phyloP scores from a whole-genome alignment of 2,113 vertebrate species.

The Vidua chalybeata region DNA sequence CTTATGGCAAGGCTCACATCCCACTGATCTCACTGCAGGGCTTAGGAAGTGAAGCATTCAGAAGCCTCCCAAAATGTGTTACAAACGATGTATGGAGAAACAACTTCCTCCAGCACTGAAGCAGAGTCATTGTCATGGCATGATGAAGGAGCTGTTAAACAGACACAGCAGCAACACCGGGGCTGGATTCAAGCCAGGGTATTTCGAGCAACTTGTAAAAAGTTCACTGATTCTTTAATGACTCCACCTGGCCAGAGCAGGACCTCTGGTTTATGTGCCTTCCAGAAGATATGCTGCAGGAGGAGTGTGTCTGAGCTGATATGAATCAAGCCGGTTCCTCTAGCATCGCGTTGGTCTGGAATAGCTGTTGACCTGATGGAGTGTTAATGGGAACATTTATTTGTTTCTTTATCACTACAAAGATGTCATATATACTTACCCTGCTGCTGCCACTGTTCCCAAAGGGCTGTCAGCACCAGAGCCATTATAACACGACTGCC shows the following conservation, averaged over 20 bases:
- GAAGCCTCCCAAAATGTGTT: not conserved
- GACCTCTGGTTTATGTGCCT: conserved; percentile 50
- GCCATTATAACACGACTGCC: conserved; percentile 64
- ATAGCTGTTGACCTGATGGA: conserved; percentile 67
- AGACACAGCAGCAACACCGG: conserved; percentile 3
- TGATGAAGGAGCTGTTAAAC: conserved; percentile 28
- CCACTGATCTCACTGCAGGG: not conserved
- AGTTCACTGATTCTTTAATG: conserved; percentile 59
- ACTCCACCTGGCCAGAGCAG: conserved; percentile 59
- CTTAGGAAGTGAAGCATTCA: not conserved
- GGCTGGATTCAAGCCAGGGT: conserved; percentile 39
- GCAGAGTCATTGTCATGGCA: not conserved
- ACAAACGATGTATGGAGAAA: not conserved
- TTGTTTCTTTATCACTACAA: conserved; percentile 74
- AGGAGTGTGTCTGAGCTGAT: conserved; percentile 45
- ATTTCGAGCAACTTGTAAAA: conserved; percentile 64
- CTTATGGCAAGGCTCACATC: not conserved
- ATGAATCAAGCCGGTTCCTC: conserved; percentile 45
- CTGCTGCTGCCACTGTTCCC: conserved; percentile 63
- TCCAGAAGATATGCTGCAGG: conserved; percentile 35
- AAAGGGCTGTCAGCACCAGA: conserved; percentile 67
- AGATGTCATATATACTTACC: conserved; percentile 68
- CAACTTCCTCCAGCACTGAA: not conserved
- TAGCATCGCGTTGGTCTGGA: conserved; percentile 38
- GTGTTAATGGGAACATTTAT: conserved; percentile 73